These are phyloP conservation scores for Trypoxylus dichotomus DNA, from an alignment of 1,140 invertebrate species.

Conservation along the genomic window DNA sequence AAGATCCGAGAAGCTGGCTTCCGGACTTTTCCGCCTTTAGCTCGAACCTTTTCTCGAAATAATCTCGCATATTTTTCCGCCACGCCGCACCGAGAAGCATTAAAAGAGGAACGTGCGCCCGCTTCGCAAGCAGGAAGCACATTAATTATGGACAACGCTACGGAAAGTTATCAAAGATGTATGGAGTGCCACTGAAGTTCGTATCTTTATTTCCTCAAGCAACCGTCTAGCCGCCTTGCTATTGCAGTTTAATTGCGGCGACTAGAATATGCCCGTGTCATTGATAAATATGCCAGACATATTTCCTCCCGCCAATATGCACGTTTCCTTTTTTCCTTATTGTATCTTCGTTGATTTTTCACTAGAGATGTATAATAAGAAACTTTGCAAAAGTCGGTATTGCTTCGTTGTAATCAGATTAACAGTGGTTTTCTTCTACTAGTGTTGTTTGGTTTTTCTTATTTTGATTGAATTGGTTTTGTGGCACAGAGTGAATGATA, in stretches of 20 bases:
- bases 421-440: no score
- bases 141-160: neutral
- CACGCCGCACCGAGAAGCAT: neutral
- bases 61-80: neutral
- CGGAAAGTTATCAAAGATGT: neutral
- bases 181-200: constrained; percentile 8
- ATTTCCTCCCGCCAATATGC: neutral
- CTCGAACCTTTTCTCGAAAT: neutral
- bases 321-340: neutral
- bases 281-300: neutral
- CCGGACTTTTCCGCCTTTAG: neutral
- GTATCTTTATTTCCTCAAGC: neutral
- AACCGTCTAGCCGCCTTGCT: neutral
- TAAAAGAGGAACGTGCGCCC: neutral
- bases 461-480: no score
- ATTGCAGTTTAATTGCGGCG: neutral
- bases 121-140: neutral
- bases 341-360: neutral
- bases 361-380: neutral
- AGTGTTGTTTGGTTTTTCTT: no score
- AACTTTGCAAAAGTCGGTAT: no score
- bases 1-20: neutral
- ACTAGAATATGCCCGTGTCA: neutral
- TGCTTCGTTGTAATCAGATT: no score
- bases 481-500: no score